Conservation (phyloP, 2,797 vertebrate genomes). For the Phrynocephalus guinanensis region DNA sequence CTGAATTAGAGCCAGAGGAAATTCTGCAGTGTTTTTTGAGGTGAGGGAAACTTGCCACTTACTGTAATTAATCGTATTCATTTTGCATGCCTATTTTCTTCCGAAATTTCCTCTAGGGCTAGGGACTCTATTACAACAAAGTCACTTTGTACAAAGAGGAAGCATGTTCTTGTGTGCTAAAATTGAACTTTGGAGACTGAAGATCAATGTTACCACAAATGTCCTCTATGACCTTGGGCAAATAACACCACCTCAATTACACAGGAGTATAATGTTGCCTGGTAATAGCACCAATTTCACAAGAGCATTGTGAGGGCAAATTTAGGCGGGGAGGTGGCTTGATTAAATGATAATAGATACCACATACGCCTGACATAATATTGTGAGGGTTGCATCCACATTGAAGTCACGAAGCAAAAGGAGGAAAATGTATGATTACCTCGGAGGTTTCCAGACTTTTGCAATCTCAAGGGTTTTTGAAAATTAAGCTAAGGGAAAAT, state of each 20-base stretch:
- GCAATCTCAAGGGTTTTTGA: not conserved
- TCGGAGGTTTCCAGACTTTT: not conserved
- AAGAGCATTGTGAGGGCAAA: not conserved
- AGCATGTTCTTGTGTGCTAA: not conserved
- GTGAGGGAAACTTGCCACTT: slow-evolving; percentile 4
- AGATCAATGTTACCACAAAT: slow-evolving; percentile 23
- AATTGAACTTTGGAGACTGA: slow-evolving; percentile 25
- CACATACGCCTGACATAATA: slow-evolving; percentile 27
- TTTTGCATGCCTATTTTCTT: slow-evolving; percentile 23
- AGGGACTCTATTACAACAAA: slow-evolving; percentile 14
- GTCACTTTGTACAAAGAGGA: slow-evolving; percentile 14
- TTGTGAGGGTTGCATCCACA: not conserved
- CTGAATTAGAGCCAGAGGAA: slow-evolving; percentile 31
- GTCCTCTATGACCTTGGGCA: slow-evolving; percentile 18
- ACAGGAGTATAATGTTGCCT: slow-evolving; percentile 19
- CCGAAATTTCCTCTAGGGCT: slow-evolving; percentile 15
- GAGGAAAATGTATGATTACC: not conserved
- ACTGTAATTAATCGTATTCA: slow-evolving; percentile 11
- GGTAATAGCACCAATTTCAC: slow-evolving; percentile 23
- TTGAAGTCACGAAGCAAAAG: not conserved
- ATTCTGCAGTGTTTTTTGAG: slow-evolving; percentile 5
- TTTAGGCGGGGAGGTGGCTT: slow-evolving; percentile 13
- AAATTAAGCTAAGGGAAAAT: not conserved
- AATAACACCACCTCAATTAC: not conserved
- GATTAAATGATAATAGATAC: slow-evolving; percentile 21